phyloP scores from a whole-genome alignment of 2,888 invertebrate species.

The Anthrax anthrax region DNA sequence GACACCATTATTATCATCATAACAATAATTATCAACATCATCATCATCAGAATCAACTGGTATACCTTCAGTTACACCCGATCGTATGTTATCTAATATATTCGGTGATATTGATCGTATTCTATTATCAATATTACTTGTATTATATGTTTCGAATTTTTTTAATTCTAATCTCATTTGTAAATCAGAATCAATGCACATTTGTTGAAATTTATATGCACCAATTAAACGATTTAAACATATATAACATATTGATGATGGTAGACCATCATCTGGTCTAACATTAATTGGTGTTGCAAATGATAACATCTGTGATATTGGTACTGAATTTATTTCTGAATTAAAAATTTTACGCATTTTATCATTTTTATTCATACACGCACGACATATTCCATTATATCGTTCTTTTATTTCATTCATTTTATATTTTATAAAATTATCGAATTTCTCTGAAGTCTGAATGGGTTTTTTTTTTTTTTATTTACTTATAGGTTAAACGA shows the following conservation, averaged over 20 bases:
- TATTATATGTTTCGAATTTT: not conserved
- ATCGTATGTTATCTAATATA: not conserved
- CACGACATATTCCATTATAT: not conserved
- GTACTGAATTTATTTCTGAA: not conserved
- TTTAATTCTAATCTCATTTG: not conserved
- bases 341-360: not conserved
- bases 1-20: not conserved
- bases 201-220: constrained; percentile 13
- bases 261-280: constrained; percentile 10
- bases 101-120: not conserved
- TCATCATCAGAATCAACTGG: not conserved
- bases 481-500: too few species aligned
- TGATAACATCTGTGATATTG: constrained; percentile 1
- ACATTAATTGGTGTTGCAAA: not conserved
- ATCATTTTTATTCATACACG: not conserved
- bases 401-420: not conserved
- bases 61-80: not conserved
- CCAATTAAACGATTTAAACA: constrained; percentile 9
- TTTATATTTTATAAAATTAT: too few species aligned
- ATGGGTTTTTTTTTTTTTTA: too few species aligned
- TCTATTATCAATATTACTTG: too few species aligned
- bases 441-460: too few species aligned
- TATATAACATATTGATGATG: constrained; percentile 10
- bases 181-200: constrained; percentile 11
- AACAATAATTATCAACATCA: not conserved